Base-by-base conservation (phyloP, 2,797 vertebrate species). In the Meda fulgida region DNA sequence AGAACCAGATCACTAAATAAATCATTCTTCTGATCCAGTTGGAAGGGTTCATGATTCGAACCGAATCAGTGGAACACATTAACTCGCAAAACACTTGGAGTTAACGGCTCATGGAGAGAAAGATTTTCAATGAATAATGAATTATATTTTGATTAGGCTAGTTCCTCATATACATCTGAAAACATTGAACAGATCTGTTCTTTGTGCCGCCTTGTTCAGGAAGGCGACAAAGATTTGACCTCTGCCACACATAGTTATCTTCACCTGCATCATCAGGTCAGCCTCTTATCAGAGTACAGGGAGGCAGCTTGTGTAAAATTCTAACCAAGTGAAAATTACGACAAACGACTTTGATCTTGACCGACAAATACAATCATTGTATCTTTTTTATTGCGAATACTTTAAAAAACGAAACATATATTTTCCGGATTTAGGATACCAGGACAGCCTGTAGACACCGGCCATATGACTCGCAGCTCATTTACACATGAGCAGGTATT, bases 401-500 rank as follows among this genome's bases (percentile, higher is more conserved):
- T 75, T 53, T 6, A n/a, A 13, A 31, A 14, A 48, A 21, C 1
- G 23, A 48, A 7, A 3, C 3, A 21, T 2, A 1, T 0, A 60
- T 40, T 58, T 26, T 10, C 2, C 14, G 6, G 11, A 26, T 60
- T 77, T 38, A 77, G 21, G 31, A 23, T 23, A 55, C 29, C 58
- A 40, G 51, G 14, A 60, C 36, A 40, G n/a, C 23, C 19, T 55
- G 14, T 21, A 60, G n/a, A 53, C n/a, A 19, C 10, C 4, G 0
- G 26, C 5, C 65, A 81, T 26, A 36, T 63, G 53, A 60, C 51
- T 38, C 14, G 3, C 23, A 23, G 14, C 55, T 76, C 85, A 43
- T 76, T 84, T 43, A 63, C 31, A 8, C 55, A 63, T 38, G 63
- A 71, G 69, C 89, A 91, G 90, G 89, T 89, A 90, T 90, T 91